These are phyloP conservation scores for Coremacera marginata DNA, from an alignment of 2,888 invertebrate genomes.

Conservation along the genomic window DNA sequence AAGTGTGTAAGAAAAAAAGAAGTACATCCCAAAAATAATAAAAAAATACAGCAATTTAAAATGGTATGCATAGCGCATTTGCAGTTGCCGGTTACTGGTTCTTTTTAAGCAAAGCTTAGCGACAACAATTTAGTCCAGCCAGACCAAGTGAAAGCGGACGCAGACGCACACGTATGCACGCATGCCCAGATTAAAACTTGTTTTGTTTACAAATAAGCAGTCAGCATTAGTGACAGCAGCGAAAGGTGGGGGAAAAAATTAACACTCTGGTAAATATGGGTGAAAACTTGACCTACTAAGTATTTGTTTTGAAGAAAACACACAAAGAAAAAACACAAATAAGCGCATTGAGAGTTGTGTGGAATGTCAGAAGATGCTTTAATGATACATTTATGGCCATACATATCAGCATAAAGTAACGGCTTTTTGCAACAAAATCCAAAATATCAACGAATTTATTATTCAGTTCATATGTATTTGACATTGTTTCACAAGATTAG, in stretches of 20 bases:
- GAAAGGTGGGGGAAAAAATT: background rate
- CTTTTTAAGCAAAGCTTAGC: too few species aligned
- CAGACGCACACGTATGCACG: background rate
- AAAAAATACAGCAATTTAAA: background rate
- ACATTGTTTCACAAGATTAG: background rate
- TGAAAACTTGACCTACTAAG: constrained; percentile 37
- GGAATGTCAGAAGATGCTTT: background rate
- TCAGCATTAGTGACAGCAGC: background rate
- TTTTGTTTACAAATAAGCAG: constrained; percentile 22
- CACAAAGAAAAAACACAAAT: background rate
- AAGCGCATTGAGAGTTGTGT: background rate
- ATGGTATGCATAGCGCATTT: constrained; percentile 37
- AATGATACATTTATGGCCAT: background rate
- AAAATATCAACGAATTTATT: background rate
- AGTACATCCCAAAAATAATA: constrained; percentile 49
- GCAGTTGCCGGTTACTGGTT: constrained; percentile 32
- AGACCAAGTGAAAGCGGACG: constrained; percentile 55
- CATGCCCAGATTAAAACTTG: constrained; percentile 21
- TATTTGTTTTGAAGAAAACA: background rate
- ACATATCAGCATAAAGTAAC: too few species aligned
- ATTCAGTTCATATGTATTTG: background rate
- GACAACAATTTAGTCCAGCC: too few species aligned
- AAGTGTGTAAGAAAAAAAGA: constrained; percentile 53
- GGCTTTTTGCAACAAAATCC: too few species aligned
- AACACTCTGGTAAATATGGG: constrained; percentile 20